Percentiles rank a stretch among this genome's conserved stretches.
Conservation (phyloP, 1,140 invertebrate genomes). For the Habropoda laboriosa region DNA sequence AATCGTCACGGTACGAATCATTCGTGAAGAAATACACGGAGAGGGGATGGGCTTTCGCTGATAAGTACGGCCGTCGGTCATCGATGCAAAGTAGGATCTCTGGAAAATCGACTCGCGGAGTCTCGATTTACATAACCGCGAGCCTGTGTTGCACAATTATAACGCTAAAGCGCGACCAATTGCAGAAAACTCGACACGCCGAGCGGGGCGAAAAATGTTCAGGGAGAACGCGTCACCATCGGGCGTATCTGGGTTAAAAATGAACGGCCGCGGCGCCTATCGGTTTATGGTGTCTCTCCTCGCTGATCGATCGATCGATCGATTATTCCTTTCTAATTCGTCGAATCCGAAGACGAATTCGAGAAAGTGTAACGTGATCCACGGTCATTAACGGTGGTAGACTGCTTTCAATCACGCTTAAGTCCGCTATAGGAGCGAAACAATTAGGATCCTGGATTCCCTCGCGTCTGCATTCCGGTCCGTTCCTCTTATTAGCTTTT, state of each 20-base stretch:
- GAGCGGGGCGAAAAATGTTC: too few species aligned
- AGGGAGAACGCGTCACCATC: background rate
- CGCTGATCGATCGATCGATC: background rate
- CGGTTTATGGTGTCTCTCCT: background rate
- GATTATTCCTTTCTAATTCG: background rate
- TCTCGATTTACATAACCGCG: constrained; percentile 5
- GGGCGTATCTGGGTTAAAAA: constrained; percentile 34
- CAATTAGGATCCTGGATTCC: too few species aligned
- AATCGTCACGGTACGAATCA: too few species aligned
- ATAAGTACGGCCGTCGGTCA: too few species aligned
- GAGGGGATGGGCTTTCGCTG: too few species aligned
- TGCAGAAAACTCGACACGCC: background rate
- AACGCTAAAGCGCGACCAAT: background rate
- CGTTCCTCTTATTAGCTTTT: too few species aligned
- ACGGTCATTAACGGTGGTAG: constrained; percentile 1
- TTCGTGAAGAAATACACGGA: too few species aligned
- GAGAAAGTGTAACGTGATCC: background rate
- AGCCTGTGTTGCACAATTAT: background rate
- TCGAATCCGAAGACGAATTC: too few species aligned
- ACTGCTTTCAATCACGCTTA: too few species aligned
- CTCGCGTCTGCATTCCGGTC: too few species aligned
- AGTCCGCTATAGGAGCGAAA: too few species aligned
- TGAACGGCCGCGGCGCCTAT: background rate
- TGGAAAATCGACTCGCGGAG: background rate
- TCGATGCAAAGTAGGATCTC: too few species aligned